Percentiles rank a stretch among this genome's conserved stretches.
Conservation (phyloP, 2,113 vertebrate genomes). For the Perca flavescens region DNA sequence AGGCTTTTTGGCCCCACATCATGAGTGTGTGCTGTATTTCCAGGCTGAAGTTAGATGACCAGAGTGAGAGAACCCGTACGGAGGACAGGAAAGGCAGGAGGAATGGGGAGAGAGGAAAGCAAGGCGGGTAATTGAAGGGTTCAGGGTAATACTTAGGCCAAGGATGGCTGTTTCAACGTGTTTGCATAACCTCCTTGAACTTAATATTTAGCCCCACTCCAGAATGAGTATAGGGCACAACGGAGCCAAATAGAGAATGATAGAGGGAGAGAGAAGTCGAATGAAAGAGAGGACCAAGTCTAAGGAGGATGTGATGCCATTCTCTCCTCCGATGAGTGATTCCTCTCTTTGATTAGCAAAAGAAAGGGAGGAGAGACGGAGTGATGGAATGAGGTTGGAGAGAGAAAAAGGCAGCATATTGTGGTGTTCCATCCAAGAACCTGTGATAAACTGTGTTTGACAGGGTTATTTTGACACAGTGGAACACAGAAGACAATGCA, state of each 20-base stretch:
- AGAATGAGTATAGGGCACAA: constrained; percentile 71
- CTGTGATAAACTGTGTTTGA: constrained; percentile 58
- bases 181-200: constrained; percentile 86
- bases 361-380: constrained; percentile 34
- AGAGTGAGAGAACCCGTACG: constrained; percentile 65
- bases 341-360: constrained; percentile 64
- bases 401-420: constrained; percentile 28
- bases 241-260: constrained; percentile 66
- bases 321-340: constrained; percentile 37
- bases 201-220: constrained; percentile 83
- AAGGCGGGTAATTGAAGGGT: constrained; percentile 85
- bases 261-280: constrained; percentile 48
- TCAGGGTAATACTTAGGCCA: constrained; percentile 84
- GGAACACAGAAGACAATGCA: constrained; percentile 29
- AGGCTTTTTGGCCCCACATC: constrained; percentile 70
- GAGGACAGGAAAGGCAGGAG: constrained; percentile 72
- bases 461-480: constrained; percentile 38
- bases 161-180: constrained; percentile 84
- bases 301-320: constrained; percentile 64
- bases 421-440: constrained; percentile 33
- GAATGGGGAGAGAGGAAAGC: constrained; percentile 82
- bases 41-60: constrained; percentile 74
- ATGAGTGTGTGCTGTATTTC: constrained; percentile 74
- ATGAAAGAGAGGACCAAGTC: constrained; percentile 66
- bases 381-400: constrained; percentile 45